Base-by-base conservation (phyloP, 2,888 invertebrate species). In the Mesorhabditis spiculigera region DNA sequence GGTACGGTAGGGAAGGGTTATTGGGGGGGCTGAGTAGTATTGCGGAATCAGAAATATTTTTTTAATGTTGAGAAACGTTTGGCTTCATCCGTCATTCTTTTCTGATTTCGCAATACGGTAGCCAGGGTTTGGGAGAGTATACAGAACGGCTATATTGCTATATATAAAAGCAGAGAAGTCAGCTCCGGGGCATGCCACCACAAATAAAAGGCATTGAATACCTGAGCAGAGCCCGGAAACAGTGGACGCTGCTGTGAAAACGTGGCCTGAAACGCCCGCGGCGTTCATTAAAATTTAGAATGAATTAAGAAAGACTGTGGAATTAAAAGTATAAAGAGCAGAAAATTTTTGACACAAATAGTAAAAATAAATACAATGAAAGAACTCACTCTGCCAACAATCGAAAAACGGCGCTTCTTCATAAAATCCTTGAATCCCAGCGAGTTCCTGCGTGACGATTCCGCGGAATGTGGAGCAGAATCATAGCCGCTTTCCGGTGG, bases 391-490 rank as follows among this genome's bases (percentile, higher is more conserved):
- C 58, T 50, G 1, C 58, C 58, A 50, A 50, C 58, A 50, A 73
- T 73, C 43, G 73, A 71, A 63, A 69, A 72, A 43, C 73, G 41
- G 58, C 73, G 44, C 58, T 50, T 50, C 58, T 50, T 70, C 58
- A 76, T 70, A 50, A 67, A 72, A 13, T 72, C 72, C 63, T 70
- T 70, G 68, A 72, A 72, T 42, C 73, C 74, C 62, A 73, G 69
- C 45, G 78, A 78, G 67, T 73, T 78, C 43, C 78, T 67, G 58
- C 78, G 68, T 50, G 76, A 76, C 28, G 65, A 68, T 41, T 75
- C 75, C 62, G 70, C 71, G 65, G 75, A 75, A 8, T 73, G 68
- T 4, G 73, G 45, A n/a, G 68, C 76, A 28, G 75, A 74, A 65
- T 78, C 76, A 70, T 74, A 75, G 43, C 73, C 72, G 63, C 58